phyloP scores from a whole-genome alignment of 2,888 invertebrate genomes.

The Ectemnius cavifrons region DNA sequence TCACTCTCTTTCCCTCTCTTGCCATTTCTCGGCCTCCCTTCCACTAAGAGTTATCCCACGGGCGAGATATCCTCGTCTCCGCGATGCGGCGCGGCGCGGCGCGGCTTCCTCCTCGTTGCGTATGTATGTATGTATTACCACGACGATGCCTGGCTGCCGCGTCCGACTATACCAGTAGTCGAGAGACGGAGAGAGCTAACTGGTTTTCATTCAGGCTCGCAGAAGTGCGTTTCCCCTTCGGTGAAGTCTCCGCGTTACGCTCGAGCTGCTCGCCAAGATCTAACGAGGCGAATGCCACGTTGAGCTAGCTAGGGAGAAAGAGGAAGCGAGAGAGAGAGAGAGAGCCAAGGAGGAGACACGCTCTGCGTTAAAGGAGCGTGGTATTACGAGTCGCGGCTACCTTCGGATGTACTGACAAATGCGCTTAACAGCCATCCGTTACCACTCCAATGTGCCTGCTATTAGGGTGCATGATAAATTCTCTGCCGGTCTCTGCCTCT shows the following conservation, averaged over 20 bases:
- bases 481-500: not conserved
- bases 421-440: not conserved
- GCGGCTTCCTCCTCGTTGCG: not conserved
- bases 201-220: constrained; percentile 40
- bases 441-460: not conserved
- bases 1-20: constrained; percentile 23
- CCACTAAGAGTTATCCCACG: not conserved
- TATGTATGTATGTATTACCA: too few relatives aligned
- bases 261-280: constrained; percentile 6
- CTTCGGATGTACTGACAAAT: not conserved
- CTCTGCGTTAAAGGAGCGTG: not conserved
- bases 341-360: not conserved
- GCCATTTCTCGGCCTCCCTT: not conserved
- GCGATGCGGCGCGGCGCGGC: too few relatives aligned
- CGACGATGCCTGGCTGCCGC: too few relatives aligned
- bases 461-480: constrained; percentile 3
- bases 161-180: too few relatives aligned
- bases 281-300: not conserved
- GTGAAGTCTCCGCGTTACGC: not conserved
- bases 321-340: not conserved
- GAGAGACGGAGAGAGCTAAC: constrained; percentile 15
- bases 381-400: not conserved
- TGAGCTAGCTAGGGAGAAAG: too few relatives aligned
- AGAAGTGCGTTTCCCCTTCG: not conserved
- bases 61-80: not conserved